Base-by-base conservation (phyloP, 2,797 vertebrate species). In the Etheostoma nigrum region DNA sequence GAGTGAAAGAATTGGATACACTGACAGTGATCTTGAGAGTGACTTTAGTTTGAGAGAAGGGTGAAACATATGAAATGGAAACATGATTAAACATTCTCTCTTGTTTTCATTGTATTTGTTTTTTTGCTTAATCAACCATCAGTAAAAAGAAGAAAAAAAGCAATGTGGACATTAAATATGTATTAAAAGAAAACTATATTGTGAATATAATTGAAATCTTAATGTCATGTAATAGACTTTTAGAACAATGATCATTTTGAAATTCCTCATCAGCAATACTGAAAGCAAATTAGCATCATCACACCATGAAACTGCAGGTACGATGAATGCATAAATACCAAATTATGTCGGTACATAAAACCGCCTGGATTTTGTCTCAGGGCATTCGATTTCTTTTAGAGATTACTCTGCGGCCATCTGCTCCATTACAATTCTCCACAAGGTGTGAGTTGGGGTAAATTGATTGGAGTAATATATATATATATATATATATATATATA, bases 381-480 rank as follows among this genome's bases (percentile, higher is more conserved):
- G 74, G 82, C 36, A 25, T 88, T 68, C 21, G 54, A 78, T 84
- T 86, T 76, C 68, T 65, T 69, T 63, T 62, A 5, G 40, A 59
- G 74, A 89, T 92, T 85, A 84, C 72, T 83, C 83, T 77, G 65
- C 74, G 73, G 66, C 86, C 71, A 88, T 87, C 89, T 84, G 83
- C 81, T 88, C 88, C 71, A 90, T 92, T 91, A 88, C 72, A 86
- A 90, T 92, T 92, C 90, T 87, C 78, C 81, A 74, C 87, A 89
- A 93, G 91, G 90, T 93, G 89, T 86, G 86, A 88, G 85, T 84
- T 76, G 81, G 87, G 78, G 82, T 64, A 90, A 93, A 90, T 87
- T 92, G 89, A 94, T 93, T 93, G 87, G 86, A 91, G 94, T 93
- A 92, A 93, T 93, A 91, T 87, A 30, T 30, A 30, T 3, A 25